Conservation (phyloP, 2,888 invertebrate genomes). For the Harpagoxenus sublaevis region DNA sequence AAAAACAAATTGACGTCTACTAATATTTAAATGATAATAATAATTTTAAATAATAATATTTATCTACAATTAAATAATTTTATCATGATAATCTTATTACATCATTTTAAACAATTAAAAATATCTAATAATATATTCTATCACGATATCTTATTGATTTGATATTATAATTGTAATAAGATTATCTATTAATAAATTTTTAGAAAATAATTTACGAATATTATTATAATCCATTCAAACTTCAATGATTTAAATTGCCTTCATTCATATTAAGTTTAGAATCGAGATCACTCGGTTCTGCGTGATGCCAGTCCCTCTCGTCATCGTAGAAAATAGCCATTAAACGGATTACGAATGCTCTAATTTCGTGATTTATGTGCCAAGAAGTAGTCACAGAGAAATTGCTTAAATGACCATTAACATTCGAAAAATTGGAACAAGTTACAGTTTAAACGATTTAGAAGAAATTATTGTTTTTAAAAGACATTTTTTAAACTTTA, state of each 20-base stretch:
- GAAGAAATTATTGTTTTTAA: neutral
- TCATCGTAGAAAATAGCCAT: conserved; percentile 44
- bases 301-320: conserved; percentile 17
- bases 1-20: too few relatives aligned
- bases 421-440: neutral
- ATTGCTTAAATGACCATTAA: neutral
- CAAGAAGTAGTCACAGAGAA: neutral
- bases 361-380: neutral
- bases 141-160: neutral
- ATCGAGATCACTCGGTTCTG: conserved; percentile 8
- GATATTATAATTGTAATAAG: too few relatives aligned
- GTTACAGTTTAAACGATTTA: neutral
- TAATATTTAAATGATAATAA: neutral
- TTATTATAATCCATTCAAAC: neutral
- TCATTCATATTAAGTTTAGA: conserved; percentile 23
- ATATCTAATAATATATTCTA: neutral
- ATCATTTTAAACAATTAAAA: neutral
- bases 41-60: neutral
- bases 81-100: neutral
- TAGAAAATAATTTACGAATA: neutral
- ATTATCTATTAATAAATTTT: too few relatives aligned
- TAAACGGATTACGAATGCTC: conserved; percentile 27
- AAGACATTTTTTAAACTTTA: neutral
- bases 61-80: neutral
- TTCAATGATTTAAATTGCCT: neutral